These are phyloP conservation scores for Harpalus rubripes DNA, from an alignment of 2,888 invertebrate genomes.

Conservation along the genomic window DNA sequence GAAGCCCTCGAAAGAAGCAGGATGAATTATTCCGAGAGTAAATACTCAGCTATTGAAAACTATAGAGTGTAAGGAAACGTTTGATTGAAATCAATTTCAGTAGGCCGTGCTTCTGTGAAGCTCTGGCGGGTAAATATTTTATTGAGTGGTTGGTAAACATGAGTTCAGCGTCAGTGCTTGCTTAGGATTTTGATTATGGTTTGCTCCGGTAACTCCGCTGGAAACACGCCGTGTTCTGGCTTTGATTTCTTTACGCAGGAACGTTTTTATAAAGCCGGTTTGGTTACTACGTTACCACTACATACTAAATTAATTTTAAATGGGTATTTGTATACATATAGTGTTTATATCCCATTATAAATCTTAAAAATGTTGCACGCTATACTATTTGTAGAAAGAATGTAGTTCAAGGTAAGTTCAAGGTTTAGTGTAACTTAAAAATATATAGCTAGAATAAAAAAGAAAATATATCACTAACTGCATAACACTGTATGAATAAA, in stretches of 20 bases:
- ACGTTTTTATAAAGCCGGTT: neutral
- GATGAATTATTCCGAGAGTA: slow-evolving; percentile 46
- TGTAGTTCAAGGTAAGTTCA: too few relatives aligned
- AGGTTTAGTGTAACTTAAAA: too few relatives aligned
- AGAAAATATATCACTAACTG: too few relatives aligned
- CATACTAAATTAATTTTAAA: neutral
- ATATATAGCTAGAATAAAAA: too few relatives aligned
- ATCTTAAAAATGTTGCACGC: too few relatives aligned
- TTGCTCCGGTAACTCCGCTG: slow-evolving; percentile 15
- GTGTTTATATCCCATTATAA: too few relatives aligned
- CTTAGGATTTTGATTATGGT: slow-evolving; percentile 49
- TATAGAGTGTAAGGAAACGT: slow-evolving; percentile 51
- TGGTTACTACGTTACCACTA: neutral
- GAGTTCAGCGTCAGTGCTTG: slow-evolving; percentile 53
- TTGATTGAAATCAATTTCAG: slow-evolving; percentile 52
- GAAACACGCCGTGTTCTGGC: slow-evolving; percentile 17
- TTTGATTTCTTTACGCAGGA: slow-evolving; percentile 20
- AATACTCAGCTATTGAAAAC: slow-evolving; percentile 48
- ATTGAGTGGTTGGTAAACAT: slow-evolving; percentile 63
- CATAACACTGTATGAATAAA: too few relatives aligned
- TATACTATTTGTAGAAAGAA: too few relatives aligned
- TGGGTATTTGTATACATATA: too few relatives aligned
- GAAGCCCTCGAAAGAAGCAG: neutral
- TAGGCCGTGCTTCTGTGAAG: slow-evolving; percentile 32
- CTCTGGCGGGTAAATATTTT: slow-evolving; percentile 59